A percentile compares a stretch with the other conserved stretches of the same genome.
Conservation (phyloP, 2,888 invertebrate species). For the Tanytarsus gracilentus region DNA sequence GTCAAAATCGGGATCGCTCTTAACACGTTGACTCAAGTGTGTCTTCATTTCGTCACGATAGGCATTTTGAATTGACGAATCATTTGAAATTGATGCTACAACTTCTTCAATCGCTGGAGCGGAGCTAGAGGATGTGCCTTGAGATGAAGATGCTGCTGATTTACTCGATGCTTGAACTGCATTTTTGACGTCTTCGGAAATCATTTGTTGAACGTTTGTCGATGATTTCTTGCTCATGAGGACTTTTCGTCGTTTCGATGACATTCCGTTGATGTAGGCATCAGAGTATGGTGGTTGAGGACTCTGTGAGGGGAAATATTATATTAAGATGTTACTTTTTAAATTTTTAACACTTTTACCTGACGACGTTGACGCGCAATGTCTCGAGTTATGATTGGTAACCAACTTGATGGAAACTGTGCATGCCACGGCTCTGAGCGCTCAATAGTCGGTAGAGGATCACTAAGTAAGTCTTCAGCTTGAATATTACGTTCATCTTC, state of each 20-base stretch:
- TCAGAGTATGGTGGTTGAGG: slow-evolving; percentile 65
- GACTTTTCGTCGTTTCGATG: slow-evolving; percentile 77
- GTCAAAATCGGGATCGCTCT: slow-evolving; percentile 39
- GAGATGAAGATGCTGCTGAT: slow-evolving; percentile 33
- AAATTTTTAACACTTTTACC: slow-evolving; percentile 32
- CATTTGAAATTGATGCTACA: slow-evolving; percentile 36
- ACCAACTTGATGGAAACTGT: slow-evolving; percentile 68
- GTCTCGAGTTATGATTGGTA: slow-evolving; percentile 78
- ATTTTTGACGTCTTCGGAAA: slow-evolving; percentile 39
- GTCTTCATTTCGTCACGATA: slow-evolving; percentile 40
- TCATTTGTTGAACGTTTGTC: slow-evolving; percentile 37
- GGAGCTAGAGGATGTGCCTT: slow-evolving; percentile 28
- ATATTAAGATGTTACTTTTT: slow-evolving; percentile 6
- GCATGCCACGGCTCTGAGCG: slow-evolving; percentile 54
- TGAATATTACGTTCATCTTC: slow-evolving; percentile 34
- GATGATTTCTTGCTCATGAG: slow-evolving; percentile 43
- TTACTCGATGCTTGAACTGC: slow-evolving; percentile 36
- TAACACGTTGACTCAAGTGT: slow-evolving; percentile 39
- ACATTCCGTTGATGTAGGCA: slow-evolving; percentile 83
- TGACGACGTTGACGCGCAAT: slow-evolving; percentile 60
- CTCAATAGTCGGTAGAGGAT: slow-evolving; percentile 46
- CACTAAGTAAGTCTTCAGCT: slow-evolving; percentile 32
- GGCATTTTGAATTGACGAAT: slow-evolving; percentile 38
- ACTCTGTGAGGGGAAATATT: slow-evolving; percentile 32
- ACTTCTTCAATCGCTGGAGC: slow-evolving; percentile 32